Evolutionary conservation across 2,888 invertebrate genomes (phyloP).

Genomic region (Ormyrus thymus): DNA sequence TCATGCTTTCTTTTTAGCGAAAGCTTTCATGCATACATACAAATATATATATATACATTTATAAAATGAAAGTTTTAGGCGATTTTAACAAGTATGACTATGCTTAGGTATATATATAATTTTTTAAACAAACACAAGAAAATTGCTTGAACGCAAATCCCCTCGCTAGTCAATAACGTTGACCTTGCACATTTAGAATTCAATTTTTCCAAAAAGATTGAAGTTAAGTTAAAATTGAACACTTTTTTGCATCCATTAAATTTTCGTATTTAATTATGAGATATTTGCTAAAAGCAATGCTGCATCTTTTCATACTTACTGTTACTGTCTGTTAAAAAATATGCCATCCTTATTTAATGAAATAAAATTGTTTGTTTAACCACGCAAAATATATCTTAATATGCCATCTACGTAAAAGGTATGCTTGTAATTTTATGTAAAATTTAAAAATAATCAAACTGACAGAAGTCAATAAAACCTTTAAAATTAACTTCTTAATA

Average conservation of each 20-base stretch:
- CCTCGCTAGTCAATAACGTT: slow-evolving; percentile 33
- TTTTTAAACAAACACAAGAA: slow-evolving; percentile 41
- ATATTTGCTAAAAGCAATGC: slow-evolving; percentile 33
- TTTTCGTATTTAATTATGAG: slow-evolving; percentile 37
- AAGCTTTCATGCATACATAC: slow-evolving; percentile 49
- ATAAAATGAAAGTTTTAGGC: slow-evolving; percentile 36
- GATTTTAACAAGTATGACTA: slow-evolving; percentile 41
- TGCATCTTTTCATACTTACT: slow-evolving; percentile 36
- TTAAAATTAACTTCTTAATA: slow-evolving; percentile 41
- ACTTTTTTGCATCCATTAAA: slow-evolving; percentile 48
- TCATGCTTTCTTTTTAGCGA: slow-evolving; percentile 30
- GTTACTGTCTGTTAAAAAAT: slow-evolving; percentile 46
- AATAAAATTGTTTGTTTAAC: no score
- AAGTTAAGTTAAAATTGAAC: slow-evolving; percentile 34
- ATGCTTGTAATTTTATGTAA: slow-evolving; percentile 5
- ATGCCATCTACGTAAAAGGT: slow-evolving; percentile 38
- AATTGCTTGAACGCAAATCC: slow-evolving; percentile 16
- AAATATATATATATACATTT: slow-evolving; percentile 51
- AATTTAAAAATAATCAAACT: slow-evolving; percentile 28
- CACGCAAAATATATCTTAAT: no score
- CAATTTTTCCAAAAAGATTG: slow-evolving; percentile 42
- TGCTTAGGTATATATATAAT: slow-evolving; percentile 31
- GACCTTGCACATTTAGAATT: slow-evolving; percentile 44
- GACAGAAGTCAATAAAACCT: slow-evolving; percentile 1
- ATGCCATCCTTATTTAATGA: no score